Base-by-base conservation (phyloP, 2,797 vertebrate species). In the Poecilia gillii region DNA sequence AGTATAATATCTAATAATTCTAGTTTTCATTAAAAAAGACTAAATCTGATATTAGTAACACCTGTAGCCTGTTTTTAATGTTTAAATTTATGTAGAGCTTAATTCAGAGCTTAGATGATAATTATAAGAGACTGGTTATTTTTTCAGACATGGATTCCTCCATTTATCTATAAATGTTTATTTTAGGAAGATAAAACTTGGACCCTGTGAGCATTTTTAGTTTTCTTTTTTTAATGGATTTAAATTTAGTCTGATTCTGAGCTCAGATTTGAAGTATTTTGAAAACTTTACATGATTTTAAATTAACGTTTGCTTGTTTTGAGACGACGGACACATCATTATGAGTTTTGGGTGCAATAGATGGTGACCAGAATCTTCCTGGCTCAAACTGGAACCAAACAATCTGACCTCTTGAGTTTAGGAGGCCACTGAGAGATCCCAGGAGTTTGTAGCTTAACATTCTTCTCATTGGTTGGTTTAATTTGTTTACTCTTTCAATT, bases 401-500 rank as follows among this genome's bases (percentile, higher is more conserved):
- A 86, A 91, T 47, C 74, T 90, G 87, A 90, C 91, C 88, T 85
- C 66, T 25, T 82, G 89, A 89, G 90, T 92, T 88, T 88, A 70
- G 80, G 86, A 83, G 82, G 84, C 83, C 81, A 80, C 80, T 80
- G 75, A 82, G 85, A 90, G 86, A 90, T 87, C 87, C 90, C 86
- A 90, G 83, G 84, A 91, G 88, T 87, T 83, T 55, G 39, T 18
- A 77, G 79, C 81, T 77, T 84, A 62, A 72, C 90, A 89, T 92
- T 92, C 91, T 82, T n/a, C 81, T 83, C 92, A 79, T 85, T 89
- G 83, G 86, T 85, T 36, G 12, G 68, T 86, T 87, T 84, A 53
- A 85, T 91, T 80, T 90, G 89, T 91, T 87, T 86, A 81, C 87
- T 87, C 74, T 66, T 84, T 83, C 89, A 89, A 90, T 90, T 89